Evolutionary conservation across 2,888 invertebrate genomes (phyloP), one percentile per base, ranked within the genome.

Genomic region (Stenichneumon culpator): DNA sequence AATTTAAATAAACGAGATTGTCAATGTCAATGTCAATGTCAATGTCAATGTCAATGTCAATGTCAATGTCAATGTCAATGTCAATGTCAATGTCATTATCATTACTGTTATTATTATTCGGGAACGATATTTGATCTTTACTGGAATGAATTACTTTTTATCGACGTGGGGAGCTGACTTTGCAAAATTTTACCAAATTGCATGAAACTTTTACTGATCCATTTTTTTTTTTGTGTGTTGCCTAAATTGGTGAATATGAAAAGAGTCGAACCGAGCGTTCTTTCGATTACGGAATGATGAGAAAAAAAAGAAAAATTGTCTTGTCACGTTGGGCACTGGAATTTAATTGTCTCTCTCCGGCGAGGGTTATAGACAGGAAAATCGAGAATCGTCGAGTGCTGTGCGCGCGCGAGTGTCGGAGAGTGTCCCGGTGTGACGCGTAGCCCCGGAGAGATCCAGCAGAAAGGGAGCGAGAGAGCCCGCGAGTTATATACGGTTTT

Each of bases 401-500:
- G 57, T 57, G 57, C 32, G 54, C 19, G 39, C 19, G 32, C 19
- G 44, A 39, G 28, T 57, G n/a, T 28, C 32, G 32, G 16, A 57
- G 57, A 57, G 19, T 57, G 9, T 57, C 19, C 57, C 22, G 57
- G 7, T 57, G 19, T 57, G 57, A 22, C 57, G 57, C 57, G 57
- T 25, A 57, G 57, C 22, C 54, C 16, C 14, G 39, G 69, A 69
- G 25, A 50, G 9, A 39, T 39, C 3, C 22, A 9, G 22, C n/a
- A 25, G 36, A 50, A 69, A 50, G 28, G 57, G 69, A 19, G 25
- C 54, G 68, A 36, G 36, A 36, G 52, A 19, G 32, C 5, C 0
- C 9, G 25, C 22, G 47, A 60, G 36, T 57, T 28, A 47, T 68
- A 60, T 44, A 89, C 90, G 90, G 90, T 89, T 91, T 91, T 25